phyloP scores from a whole-genome alignment of 2,888 invertebrate genomes.

The Pollenia amentaria region DNA sequence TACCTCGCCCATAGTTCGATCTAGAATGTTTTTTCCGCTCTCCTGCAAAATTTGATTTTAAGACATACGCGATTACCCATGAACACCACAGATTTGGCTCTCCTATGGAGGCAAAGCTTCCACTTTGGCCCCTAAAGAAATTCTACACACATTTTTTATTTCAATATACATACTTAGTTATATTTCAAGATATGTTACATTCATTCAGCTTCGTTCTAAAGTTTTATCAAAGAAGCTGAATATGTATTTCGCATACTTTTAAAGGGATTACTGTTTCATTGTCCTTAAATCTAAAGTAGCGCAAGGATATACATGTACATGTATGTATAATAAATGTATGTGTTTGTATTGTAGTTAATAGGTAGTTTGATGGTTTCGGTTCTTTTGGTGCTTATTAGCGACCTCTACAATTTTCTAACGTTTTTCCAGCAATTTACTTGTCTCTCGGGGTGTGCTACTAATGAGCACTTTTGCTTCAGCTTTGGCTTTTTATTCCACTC shows the following conservation, averaged over 20 bases:
- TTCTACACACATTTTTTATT: no score
- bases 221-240: no score
- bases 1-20: no score
- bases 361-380: conserved; percentile 60
- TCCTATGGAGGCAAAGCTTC: no score
- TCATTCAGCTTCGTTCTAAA: no score
- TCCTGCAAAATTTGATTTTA: no score
- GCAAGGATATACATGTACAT: conserved; percentile 29
- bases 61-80: no score
- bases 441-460: conserved; percentile 76
- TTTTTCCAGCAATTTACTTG: conserved; percentile 78
- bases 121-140: no score
- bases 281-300: conserved; percentile 53
- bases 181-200: no score
- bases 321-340: conserved; percentile 22
- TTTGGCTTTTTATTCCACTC: conserved; percentile 64
- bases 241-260: neutral
- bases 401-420: conserved; percentile 76
- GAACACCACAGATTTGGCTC: no score
- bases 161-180: no score
- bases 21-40: no score
- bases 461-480: conserved; percentile 76
- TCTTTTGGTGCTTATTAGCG: conserved; percentile 75
- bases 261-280: conserved; percentile 23
- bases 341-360: conserved; percentile 52